Evolutionary conservation across 2,888 invertebrate species (phyloP), one percentile per base, ranked within the genome.

Genomic region (Koerneria pararmatus): DNA sequence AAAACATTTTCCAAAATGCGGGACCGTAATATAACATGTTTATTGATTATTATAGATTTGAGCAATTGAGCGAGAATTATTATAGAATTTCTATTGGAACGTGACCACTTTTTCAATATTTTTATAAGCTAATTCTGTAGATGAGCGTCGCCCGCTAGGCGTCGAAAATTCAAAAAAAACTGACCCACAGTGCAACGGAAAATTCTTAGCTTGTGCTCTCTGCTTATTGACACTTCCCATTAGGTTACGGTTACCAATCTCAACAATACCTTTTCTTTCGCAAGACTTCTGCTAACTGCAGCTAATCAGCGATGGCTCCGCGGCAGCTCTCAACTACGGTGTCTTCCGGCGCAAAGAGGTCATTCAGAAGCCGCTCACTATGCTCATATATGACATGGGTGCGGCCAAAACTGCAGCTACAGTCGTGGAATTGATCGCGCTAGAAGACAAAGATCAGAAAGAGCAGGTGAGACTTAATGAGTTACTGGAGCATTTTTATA

Each of bases 361-460:
- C 53, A 74, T 71, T 0, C 74, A 75, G 29, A 69, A 70, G 53
- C 69, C 75, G n/a, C 69, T 61, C 35, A 71, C 72, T 48, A 90
- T 93, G 41, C 87, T 99, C 86, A 94, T 99, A 86, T 98, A 93
- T 83, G 98, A 99, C 83, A 94, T 98, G 93, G 98, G 98, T 6
- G 92, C 98, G 0, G 89, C 90, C 6, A 92, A 91, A 69, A 51
- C 59, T 37, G 63, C 35, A 22, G 62, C 51, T 1, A 48, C 60
- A 5, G 54, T 66, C n/a, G 41, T 66, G 1, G 66, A 67, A 22
- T 64, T 56, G 24, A 54, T 56, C 41, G n/a, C 56, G 31, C 54
- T 56, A 1, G 64, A 64, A 32, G 64, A 64, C n/a, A 64, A 64
- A 46, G 64, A 64, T 32, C 19, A n/a, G 11, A 64, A 54, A 31